phyloP scores from a whole-genome alignment of 2,113 vertebrate genomes.

The Amblyopsis rosae region DNA sequence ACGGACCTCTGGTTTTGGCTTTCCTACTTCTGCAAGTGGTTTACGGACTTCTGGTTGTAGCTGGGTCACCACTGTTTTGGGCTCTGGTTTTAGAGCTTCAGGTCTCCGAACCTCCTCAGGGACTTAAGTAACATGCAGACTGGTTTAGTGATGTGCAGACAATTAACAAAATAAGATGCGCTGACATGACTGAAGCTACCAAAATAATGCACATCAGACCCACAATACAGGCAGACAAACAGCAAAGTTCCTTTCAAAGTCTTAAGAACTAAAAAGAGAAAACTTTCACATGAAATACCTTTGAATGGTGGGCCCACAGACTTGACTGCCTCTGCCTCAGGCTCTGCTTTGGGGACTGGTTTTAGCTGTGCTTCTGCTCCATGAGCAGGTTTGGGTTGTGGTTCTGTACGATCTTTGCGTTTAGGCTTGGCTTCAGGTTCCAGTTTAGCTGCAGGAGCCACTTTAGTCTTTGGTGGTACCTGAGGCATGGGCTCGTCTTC shows the following conservation, averaged over 20 bases:
- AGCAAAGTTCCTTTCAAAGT: not conserved
- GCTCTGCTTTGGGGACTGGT: conserved; percentile 24
- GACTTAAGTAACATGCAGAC: conserved; percentile 79
- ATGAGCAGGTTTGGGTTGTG: conserved; percentile 12
- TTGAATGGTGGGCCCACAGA: conserved; percentile 52
- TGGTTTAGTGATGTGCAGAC: conserved; percentile 25
- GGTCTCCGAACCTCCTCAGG: conserved; percentile 43
- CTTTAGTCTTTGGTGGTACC: conserved; percentile 29
- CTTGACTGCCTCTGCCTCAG: conserved; percentile 43
- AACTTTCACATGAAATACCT: conserved; percentile 68
- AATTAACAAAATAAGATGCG: conserved; percentile 41
- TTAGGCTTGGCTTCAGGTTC: conserved; percentile 49
- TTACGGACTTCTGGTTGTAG: conserved; percentile 29
- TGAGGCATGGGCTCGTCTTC: conserved; percentile 58
- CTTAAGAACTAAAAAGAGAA: not conserved
- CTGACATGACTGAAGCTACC: conserved; percentile 62
- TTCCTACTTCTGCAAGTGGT: conserved; percentile 18
- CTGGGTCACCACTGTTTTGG: conserved; percentile 28
- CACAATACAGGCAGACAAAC: conserved; percentile 4
- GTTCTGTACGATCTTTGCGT: not conserved
- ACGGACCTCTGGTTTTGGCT: conserved; percentile 15
- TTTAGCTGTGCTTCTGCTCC: conserved; percentile 16
- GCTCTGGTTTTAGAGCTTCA: conserved; percentile 17
- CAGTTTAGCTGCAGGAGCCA: conserved; percentile 9
- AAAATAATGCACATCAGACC: conserved; percentile 4